phyloP scores from a whole-genome alignment of 2,888 invertebrate species.

The Coecobrya sp. region DNA sequence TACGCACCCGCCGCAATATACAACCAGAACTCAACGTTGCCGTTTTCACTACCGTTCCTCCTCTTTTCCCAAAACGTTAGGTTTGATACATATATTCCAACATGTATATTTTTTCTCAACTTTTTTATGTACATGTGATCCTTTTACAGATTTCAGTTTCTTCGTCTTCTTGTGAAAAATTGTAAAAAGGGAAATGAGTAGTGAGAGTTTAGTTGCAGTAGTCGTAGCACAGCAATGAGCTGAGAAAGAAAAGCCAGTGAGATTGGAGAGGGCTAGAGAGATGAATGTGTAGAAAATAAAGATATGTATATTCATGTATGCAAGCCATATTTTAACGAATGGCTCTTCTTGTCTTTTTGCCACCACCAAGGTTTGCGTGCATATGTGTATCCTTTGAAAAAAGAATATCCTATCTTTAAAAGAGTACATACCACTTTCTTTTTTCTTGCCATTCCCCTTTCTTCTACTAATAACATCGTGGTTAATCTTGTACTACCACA shows the following conservation, averaged over 20 bases:
- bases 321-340: conserved; percentile 71
- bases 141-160: conserved; percentile 68
- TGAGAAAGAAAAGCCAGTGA: neutral
- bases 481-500: conserved; percentile 64
- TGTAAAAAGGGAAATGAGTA: conserved; percentile 40
- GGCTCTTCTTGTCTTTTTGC: conserved; percentile 42
- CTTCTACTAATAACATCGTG: conserved; percentile 68
- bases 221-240: conserved; percentile 1
- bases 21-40: neutral
- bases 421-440: neutral
- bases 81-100: neutral
- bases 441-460: too few species aligned
- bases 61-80: conserved; percentile 23
- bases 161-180: conserved; percentile 34
- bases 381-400: conserved; percentile 3
- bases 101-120: neutral
- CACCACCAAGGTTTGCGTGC: neutral
- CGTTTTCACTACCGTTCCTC: conserved; percentile 6
- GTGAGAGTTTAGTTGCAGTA: neutral
- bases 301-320: conserved; percentile 74
- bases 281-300: conserved; percentile 40
- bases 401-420: conserved; percentile 2
- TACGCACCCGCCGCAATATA: neutral
- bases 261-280: conserved; percentile 13
- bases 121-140: conserved; percentile 54